Evolutionary conservation across 37 sponge, comb jelly and placozoan genomes (phyloP).

Genomic region (Haliclona indistincta): DNA sequence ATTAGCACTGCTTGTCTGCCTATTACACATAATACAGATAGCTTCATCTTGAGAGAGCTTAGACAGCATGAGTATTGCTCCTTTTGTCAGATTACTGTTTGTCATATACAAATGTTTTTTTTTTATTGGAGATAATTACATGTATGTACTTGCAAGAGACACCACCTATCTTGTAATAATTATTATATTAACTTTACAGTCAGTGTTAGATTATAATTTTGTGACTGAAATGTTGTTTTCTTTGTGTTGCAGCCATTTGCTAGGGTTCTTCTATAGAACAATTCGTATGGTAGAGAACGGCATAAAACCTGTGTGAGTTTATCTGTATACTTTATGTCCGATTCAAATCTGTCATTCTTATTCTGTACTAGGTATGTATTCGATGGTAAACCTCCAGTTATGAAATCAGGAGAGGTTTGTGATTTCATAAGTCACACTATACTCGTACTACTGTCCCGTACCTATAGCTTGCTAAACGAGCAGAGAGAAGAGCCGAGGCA

Average conservation of each 20-base stretch:
- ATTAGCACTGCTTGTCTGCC: too few species aligned
- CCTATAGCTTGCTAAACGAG: constrained; percentile 79
- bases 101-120: neutral
- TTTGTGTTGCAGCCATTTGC: constrained; percentile 70
- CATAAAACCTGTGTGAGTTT: constrained; percentile 93
- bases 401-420: constrained; percentile 94
- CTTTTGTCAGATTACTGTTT: neutral
- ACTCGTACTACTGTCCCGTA: neutral
- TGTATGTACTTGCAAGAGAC: too few species aligned
- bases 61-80: too few species aligned
- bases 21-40: too few species aligned
- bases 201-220: too few species aligned
- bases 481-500: constrained; percentile 93
- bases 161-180: too few species aligned
- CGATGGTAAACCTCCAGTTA: constrained; percentile 96
- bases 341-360: neutral
- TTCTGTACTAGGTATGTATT: constrained; percentile 83
- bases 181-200: too few species aligned
- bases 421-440: neutral
- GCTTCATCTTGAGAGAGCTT: too few species aligned
- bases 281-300: constrained; percentile 97
- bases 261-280: constrained; percentile 97
- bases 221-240: neutral
- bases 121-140: neutral
- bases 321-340: neutral